Conservation (phyloP, 1,140 invertebrate genomes). For the Oncopeltus fasciatus region DNA sequence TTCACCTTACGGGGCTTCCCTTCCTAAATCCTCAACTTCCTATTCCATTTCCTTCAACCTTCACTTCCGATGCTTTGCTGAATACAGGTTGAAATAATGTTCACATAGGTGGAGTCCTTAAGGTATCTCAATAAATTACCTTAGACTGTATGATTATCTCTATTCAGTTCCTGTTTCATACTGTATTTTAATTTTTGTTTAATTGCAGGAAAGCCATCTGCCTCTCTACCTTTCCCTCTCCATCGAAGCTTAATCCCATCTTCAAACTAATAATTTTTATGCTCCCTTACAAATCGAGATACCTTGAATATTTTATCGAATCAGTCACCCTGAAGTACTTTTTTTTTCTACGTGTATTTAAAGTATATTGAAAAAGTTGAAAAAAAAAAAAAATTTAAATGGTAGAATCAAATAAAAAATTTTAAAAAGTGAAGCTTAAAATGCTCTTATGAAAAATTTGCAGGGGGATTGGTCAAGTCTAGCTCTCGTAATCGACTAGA, state of each 20-base stretch:
- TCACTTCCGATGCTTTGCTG: background rate
- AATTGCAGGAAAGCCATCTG: constrained; percentile 4
- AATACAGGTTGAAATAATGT: background rate
- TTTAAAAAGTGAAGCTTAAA: constrained; percentile 14
- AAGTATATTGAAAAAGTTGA: too few species aligned
- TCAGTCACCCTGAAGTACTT: too few species aligned
- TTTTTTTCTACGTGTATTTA: too few species aligned
- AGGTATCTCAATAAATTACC: background rate
- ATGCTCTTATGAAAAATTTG: constrained; percentile 18
- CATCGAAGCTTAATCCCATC: background rate
- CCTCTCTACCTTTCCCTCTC: background rate
- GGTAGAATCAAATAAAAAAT: too few species aligned
- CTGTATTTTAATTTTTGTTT: constrained; percentile 5
- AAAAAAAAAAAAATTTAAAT: background rate
- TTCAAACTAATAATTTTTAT: background rate
- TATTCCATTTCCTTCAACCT: background rate
- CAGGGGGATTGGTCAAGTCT: constrained; percentile 19
- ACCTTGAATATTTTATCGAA: too few species aligned
- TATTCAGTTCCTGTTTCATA: background rate
- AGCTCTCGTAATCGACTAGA: constrained; percentile 18
- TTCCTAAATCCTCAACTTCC: too few species aligned
- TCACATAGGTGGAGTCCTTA: background rate
- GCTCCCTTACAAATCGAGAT: too few species aligned
- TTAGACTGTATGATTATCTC: background rate
- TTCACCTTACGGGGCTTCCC: too few species aligned